Evolutionary conservation across 1,140 invertebrate genomes (phyloP), one percentile per base, ranked within the genome.

Genomic region (Diprion similis): DNA sequence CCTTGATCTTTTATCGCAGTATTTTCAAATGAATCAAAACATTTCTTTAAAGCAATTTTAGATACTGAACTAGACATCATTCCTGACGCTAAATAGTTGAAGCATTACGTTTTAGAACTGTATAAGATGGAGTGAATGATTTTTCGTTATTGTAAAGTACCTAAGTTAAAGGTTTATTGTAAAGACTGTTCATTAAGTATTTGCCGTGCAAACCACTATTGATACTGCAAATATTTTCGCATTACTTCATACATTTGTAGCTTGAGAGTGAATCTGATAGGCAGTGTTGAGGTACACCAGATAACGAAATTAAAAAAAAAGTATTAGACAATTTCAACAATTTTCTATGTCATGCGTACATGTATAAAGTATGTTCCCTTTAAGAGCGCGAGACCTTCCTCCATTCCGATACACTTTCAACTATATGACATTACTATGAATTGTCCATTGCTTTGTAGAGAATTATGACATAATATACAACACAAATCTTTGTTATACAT

Each of bases 401-500:
- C 66, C 71, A 68, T 75, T 70, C 70, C 67, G 64, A 46, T 68
- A 71, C 67, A 66, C 24, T 66, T 37, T 71, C 48, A 71, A 68
- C 66, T 19, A 71, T 59, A 67, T 66, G 70, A 72, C 47, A 48
- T 71, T 65, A 46, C 19, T 67, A 10, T 48, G 74, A 74, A 71
- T 68, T 71, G 73, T 74, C 70, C 69, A 66, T 75, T 69, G 75
- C 75, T 76, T 37, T 76, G 75, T 76, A 76, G 75, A 70, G n/a
- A 37, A 37, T 70, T 73, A 73, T 71, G 37, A 72, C 48, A 74
- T 72, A 76, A 73, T 66, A 37, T 66, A 72, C 47, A 77, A 77
- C 74, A 77, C 76, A 77, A 70, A 70, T 71, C 71, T 77, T 77
- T 77, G 76, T 77, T 77, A 77, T 71, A 71, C 66, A 76, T 59